phyloP scores from a whole-genome alignment of 2,888 invertebrate species.

The Pseudoips prasinana region DNA sequence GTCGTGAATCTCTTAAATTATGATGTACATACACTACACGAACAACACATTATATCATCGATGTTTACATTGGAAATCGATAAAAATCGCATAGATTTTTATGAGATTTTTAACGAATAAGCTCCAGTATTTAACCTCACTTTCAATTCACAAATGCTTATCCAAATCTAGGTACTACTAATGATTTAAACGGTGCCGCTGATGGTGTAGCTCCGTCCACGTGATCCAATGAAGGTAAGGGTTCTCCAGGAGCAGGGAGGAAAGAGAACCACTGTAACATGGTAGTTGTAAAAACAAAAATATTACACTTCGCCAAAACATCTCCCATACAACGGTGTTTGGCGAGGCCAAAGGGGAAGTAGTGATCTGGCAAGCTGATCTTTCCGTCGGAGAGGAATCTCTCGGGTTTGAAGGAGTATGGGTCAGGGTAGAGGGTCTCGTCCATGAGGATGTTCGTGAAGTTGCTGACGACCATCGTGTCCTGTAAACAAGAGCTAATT shows the following conservation, averaged over 20 bases:
- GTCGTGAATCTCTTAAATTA: too few species aligned
- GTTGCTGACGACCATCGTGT: slow-evolving; percentile 90
- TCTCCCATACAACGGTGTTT: slow-evolving; percentile 93
- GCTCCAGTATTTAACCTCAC: too few species aligned
- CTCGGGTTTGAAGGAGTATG: slow-evolving; percentile 88
- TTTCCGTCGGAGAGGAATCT: slow-evolving; percentile 86
- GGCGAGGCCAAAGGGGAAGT: slow-evolving; percentile 89
- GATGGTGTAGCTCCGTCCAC: slow-evolving; percentile 91
- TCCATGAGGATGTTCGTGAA: slow-evolving; percentile 88
- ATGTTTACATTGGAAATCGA: too few species aligned
- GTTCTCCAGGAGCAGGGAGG: slow-evolving; percentile 83
- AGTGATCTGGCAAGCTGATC: slow-evolving; percentile 84
- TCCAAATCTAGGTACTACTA: slow-evolving; percentile 81
- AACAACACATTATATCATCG: too few species aligned
- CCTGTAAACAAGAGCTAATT: slow-evolving; percentile 64
- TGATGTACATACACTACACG: too few species aligned
- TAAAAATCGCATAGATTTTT: too few species aligned
- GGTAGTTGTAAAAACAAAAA: slow-evolving; percentile 88
- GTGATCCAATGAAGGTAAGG: slow-evolving; percentile 84
- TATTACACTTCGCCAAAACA: slow-evolving; percentile 86
- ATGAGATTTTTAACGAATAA: too few species aligned
- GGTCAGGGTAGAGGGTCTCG: slow-evolving; percentile 85
- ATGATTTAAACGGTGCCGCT: slow-evolving; percentile 86
- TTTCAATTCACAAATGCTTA: background rate
- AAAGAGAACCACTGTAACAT: slow-evolving; percentile 89